These are phyloP conservation scores for Manduca sexta DNA, from an alignment of 1,140 invertebrate species.

Conservation along the genomic window DNA sequence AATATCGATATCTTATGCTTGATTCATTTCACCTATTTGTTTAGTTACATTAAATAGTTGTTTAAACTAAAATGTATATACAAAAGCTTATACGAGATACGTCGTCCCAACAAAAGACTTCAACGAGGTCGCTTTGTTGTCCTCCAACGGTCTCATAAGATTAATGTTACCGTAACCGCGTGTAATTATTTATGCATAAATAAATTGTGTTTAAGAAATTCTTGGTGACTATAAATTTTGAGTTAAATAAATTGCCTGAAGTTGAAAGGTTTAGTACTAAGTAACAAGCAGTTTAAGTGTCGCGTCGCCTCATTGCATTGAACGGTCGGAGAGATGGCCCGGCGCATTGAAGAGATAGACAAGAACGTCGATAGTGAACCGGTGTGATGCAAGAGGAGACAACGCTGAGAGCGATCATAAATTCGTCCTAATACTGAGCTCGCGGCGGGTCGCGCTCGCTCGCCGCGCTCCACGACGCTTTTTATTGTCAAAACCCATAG, in stretches of 20 bases:
- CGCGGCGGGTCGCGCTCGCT: slow-evolving; percentile 40
- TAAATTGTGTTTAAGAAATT: too few species aligned
- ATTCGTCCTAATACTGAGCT: slow-evolving; percentile 54
- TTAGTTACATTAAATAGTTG: too few species aligned
- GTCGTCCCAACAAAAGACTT: not conserved
- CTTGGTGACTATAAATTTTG: too few species aligned
- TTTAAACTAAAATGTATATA: too few species aligned
- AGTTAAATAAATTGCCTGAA: too few species aligned
- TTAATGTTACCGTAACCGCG: not conserved
- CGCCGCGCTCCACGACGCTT: slow-evolving; percentile 48
- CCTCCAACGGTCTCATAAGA: not conserved
- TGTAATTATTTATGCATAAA: too few species aligned
- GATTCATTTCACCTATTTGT: not conserved
- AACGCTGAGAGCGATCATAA: slow-evolving; percentile 40
- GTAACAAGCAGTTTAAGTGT: too few species aligned
- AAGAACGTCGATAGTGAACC: not conserved
- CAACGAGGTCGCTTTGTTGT: not conserved
- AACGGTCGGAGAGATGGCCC: too few species aligned
- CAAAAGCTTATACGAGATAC: too few species aligned
- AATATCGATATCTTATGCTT: slow-evolving; percentile 34
- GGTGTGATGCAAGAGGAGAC: slow-evolving; percentile 20
- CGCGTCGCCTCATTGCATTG: too few species aligned
- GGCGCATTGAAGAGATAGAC: not conserved
- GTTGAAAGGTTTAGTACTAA: too few species aligned
- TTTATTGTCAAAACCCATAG: slow-evolving; percentile 71